Conservation (phyloP, 1,140 invertebrate genomes). For the Drosophila kohkoa region DNA sequence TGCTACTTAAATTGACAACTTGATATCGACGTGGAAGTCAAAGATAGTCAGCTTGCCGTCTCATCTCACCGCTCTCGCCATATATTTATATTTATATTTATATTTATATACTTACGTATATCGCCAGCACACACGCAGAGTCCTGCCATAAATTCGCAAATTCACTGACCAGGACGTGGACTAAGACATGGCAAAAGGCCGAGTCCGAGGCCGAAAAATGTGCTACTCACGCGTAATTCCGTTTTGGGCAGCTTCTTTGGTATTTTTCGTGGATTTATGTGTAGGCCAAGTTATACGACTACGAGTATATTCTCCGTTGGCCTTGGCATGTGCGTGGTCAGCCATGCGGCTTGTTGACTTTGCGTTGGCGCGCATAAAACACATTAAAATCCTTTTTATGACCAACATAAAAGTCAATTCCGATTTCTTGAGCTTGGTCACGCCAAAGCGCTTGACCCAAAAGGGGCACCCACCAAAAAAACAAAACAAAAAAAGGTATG, state of each 20-base stretch:
- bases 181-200: background rate
- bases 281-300: constrained; percentile 33
- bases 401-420: constrained; percentile 75
- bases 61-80: background rate
- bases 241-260: constrained; percentile 39
- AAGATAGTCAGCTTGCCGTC: background rate
- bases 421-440: constrained; percentile 45
- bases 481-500: background rate
- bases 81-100: background rate
- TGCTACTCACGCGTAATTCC: constrained; percentile 68
- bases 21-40: constrained; percentile 52
- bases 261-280: constrained; percentile 65
- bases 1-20: constrained; percentile 54
- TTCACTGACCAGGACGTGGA: constrained; percentile 15
- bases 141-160: constrained; percentile 51
- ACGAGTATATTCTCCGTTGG: constrained; percentile 6
- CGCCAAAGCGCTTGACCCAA: constrained; percentile 35
- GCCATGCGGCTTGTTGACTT: constrained; percentile 38
- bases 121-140: constrained; percentile 15
- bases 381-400: constrained; percentile 78
- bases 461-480: constrained; percentile 11
- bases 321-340: constrained; percentile 30
- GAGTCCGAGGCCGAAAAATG: constrained; percentile 21
- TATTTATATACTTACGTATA: constrained; percentile 3
- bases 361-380: constrained; percentile 62